phyloP scores from a whole-genome alignment of 1,140 invertebrate species.

The Hylaeus anthracinus region DNA sequence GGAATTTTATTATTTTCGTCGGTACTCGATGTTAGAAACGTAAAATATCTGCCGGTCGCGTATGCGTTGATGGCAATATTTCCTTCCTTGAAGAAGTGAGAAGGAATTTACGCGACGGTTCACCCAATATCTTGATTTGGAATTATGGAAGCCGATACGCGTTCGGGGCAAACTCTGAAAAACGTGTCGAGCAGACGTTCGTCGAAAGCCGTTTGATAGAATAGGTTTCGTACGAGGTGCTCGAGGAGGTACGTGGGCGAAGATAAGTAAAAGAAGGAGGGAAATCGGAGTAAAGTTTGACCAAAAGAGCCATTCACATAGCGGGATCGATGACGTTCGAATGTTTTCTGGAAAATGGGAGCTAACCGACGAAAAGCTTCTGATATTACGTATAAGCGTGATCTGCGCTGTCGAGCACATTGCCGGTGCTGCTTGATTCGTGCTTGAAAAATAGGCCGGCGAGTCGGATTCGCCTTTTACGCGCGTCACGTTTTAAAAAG shows the following conservation, averaged over 20 bases:
- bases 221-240: too few relatives aligned
- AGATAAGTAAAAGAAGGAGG: not conserved
- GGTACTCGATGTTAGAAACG: too few relatives aligned
- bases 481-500: not conserved
- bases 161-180: too few relatives aligned
- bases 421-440: conserved; percentile 26
- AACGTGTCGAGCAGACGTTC: too few relatives aligned
- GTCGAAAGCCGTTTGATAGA: not conserved
- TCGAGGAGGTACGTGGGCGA: not conserved
- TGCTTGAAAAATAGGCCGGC: conserved; percentile 37
- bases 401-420: conserved; percentile 4
- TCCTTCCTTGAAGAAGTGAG: too few relatives aligned
- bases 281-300: not conserved
- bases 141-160: too few relatives aligned
- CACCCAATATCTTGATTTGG: not conserved
- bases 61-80: too few relatives aligned
- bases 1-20: too few relatives aligned
- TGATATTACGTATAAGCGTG: conserved; percentile 6
- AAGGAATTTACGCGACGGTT: not conserved
- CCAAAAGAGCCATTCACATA: not conserved
- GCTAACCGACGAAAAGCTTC: conserved; percentile 8
- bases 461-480: conserved; percentile 29
- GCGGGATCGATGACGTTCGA: conserved; percentile 9
- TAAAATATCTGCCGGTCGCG: too few relatives aligned
- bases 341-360: conserved; percentile 8